Conservation (phyloP, 2,113 vertebrate species). For the Harpagus bidentatus region DNA sequence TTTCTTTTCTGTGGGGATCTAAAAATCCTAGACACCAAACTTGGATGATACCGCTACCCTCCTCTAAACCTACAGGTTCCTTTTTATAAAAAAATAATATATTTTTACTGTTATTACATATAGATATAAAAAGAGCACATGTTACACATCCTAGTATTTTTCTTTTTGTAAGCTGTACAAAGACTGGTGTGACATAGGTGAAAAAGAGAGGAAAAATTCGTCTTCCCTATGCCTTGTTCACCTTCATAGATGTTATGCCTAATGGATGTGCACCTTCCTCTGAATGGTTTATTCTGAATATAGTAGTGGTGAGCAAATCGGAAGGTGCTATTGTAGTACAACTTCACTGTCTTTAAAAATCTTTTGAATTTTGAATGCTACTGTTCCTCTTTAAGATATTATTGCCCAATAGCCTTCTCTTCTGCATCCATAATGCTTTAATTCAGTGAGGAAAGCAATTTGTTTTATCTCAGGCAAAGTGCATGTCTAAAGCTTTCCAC, state of each 20-base stretch:
- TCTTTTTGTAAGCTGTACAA: neutral
- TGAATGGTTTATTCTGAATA: neutral
- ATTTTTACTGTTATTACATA: neutral
- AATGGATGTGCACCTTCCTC: neutral
- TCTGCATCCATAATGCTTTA: neutral
- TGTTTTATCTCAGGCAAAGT: neutral
- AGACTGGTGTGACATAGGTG: neutral
- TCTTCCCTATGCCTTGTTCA: neutral
- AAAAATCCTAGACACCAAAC: neutral
- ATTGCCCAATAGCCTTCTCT: neutral
- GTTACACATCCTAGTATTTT: accelerated
- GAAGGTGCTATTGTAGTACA: neutral
- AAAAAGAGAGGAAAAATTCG: neutral
- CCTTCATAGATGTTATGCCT: accelerated
- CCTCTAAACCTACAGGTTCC: neutral
- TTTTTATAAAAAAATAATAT: too few species aligned
- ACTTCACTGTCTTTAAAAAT: neutral
- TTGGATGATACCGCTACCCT: neutral
- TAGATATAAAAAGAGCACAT: neutral
- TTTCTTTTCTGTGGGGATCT: neutral
- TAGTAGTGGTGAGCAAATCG: neutral
- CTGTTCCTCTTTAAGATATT: neutral
- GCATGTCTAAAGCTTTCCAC: neutral
- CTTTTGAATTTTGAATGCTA: neutral
- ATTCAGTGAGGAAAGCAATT: neutral